Conservation (phyloP, 2,888 invertebrate genomes). For the Peribatodes rhomboidaria region DNA sequence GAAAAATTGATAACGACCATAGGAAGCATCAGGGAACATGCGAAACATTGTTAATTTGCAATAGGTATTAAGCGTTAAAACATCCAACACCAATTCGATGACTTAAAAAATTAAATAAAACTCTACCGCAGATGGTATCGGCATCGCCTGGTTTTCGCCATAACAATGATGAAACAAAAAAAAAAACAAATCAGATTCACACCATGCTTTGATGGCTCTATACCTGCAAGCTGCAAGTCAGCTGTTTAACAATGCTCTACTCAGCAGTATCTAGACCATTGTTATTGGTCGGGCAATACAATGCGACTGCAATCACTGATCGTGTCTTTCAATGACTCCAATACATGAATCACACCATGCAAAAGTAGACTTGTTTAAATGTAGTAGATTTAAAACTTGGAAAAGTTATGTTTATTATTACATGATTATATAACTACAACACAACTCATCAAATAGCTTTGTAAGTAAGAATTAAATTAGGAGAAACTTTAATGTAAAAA, state of each 20-base stretch:
- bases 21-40: slow-evolving; percentile 35
- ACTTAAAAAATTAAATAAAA: slow-evolving; percentile 65
- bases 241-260: slow-evolving; percentile 13
- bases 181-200: slow-evolving; percentile 72
- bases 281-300: slow-evolving; percentile 1
- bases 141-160: slow-evolving; percentile 88
- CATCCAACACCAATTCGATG: slow-evolving; percentile 62
- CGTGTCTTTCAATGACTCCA: no score
- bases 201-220: slow-evolving; percentile 72
- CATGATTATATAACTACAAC: slow-evolving; percentile 10
- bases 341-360: slow-evolving; percentile 37
- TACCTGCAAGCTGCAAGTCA: slow-evolving; percentile 19
- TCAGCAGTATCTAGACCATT: slow-evolving; percentile 1
- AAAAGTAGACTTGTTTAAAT: slow-evolving; percentile 7
- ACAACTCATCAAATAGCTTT: slow-evolving; percentile 4
- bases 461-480: neutral
- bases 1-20: neutral
- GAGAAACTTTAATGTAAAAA: neutral
- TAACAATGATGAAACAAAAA: slow-evolving; percentile 82
- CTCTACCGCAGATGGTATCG: slow-evolving; percentile 90
- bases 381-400: neutral
- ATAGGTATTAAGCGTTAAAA: slow-evolving; percentile 48
- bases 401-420: slow-evolving; percentile 3
- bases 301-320: no score
- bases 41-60: slow-evolving; percentile 5